Evolutionary conservation across 2,113 vertebrate genomes (phyloP).

Genomic region (Mixornis gularis): DNA sequence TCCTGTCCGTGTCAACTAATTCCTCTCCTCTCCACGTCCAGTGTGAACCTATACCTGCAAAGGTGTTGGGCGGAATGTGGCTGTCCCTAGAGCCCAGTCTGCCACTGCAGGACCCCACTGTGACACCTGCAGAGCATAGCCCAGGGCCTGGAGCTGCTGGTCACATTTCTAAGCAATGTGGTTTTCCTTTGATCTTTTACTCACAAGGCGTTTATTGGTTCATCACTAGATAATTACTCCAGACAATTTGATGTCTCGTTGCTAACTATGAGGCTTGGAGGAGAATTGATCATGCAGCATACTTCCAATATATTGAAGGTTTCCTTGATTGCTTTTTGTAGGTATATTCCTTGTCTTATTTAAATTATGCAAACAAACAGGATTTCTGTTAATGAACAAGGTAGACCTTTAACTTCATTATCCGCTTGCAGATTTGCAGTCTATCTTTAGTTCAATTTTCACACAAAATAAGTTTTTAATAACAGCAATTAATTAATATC

Average conservation of each 20-base stretch:
- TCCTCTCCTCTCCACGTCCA: background rate
- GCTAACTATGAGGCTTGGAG: background rate
- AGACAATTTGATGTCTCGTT: background rate
- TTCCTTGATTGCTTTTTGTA: background rate
- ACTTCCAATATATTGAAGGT: background rate
- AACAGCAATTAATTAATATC: background rate
- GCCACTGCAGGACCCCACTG: background rate
- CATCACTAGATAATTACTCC: background rate
- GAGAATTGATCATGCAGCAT: background rate
- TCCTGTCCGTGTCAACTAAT: background rate
- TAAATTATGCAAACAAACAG: background rate
- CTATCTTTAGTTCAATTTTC: background rate
- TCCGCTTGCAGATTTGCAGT: background rate
- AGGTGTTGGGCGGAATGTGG: background rate
- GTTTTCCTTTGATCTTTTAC: background rate
- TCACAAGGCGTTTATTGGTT: background rate
- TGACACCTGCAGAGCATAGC: fast-evolving
- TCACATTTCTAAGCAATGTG: background rate
- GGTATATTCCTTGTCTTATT: background rate
- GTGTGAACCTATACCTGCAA: background rate
- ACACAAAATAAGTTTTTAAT: background rate
- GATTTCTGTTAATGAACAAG: background rate
- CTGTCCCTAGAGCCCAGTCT: background rate
- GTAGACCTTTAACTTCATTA: background rate
- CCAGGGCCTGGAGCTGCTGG: background rate